phyloP scores from a whole-genome alignment of 2,888 invertebrate species.

The Hirtodrosophila trivittata region DNA sequence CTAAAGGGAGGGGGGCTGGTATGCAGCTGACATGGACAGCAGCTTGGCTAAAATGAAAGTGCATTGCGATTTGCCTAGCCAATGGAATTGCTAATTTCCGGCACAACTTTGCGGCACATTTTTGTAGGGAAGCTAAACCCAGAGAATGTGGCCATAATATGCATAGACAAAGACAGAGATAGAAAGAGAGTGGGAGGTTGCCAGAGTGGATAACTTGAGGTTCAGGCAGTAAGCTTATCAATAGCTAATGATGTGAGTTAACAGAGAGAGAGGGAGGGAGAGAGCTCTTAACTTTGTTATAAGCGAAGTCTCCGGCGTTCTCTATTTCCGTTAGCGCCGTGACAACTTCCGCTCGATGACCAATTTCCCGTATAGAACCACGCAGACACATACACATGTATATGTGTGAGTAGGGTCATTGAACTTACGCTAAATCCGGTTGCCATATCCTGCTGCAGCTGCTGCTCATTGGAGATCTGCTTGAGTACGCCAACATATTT shows the following conservation, averaged over 20 bases:
- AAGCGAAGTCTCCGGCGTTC: slow-evolving; percentile 8
- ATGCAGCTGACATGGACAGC: slow-evolving; percentile 50
- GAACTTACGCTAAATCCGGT: slow-evolving; percentile 69
- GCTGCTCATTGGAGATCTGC: slow-evolving; percentile 86
- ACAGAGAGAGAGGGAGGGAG: slow-evolving; percentile 1
- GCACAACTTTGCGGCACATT: slow-evolving; percentile 70
- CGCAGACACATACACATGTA: neutral
- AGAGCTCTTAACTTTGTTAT: slow-evolving; percentile 36
- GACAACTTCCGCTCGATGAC: slow-evolving; percentile 69
- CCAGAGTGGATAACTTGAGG: slow-evolving; percentile 11
- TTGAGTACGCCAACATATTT: slow-evolving; percentile 93
- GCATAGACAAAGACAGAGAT: slow-evolving; percentile 12
- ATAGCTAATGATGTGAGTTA: slow-evolving; percentile 50
- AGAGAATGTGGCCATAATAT: slow-evolving; percentile 38
- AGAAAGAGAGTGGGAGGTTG: neutral
- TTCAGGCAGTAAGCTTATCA: slow-evolving; percentile 34
- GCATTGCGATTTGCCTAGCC: slow-evolving; percentile 63
- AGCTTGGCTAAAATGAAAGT: slow-evolving; percentile 58
- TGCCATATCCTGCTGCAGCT: slow-evolving; percentile 85
- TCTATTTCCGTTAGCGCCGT: slow-evolving; percentile 67
- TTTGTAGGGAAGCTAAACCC: slow-evolving; percentile 34
- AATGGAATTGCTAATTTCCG: slow-evolving; percentile 79
- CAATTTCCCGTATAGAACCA: slow-evolving; percentile 54
- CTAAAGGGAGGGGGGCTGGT: slow-evolving; percentile 9
- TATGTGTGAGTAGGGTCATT: slow-evolving; percentile 41